Evolutionary conservation across 2,797 vertebrate genomes (phyloP).

Genomic region (Eulemur rubriventer): DNA sequence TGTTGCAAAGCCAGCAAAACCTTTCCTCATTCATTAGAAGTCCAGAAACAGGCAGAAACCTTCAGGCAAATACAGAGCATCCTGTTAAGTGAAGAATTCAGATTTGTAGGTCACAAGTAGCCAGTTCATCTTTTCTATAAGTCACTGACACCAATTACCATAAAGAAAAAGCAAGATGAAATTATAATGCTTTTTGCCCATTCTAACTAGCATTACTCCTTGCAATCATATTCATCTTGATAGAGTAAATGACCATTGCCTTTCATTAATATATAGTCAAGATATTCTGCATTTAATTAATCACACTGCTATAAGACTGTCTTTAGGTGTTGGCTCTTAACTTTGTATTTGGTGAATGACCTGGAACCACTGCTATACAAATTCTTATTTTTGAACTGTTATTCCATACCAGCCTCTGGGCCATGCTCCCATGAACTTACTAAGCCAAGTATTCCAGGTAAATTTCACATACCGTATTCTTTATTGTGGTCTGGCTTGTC

Average conservation of each 20-base stretch:
- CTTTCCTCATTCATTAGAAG: background rate
- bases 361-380: background rate
- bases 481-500: background rate
- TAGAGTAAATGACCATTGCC: background rate
- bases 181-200: background rate
- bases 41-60: background rate
- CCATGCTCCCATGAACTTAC: background rate
- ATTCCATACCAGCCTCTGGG: background rate
- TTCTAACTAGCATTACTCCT: background rate
- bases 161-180: background rate
- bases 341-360: conserved; percentile 9
- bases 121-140: background rate
- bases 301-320: background rate
- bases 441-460: background rate
- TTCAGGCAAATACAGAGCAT: background rate
- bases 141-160: background rate
- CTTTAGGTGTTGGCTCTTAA: background rate
- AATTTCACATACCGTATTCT: background rate
- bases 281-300: background rate
- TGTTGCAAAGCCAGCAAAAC: background rate
- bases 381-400: background rate
- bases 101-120: background rate
- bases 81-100: background rate
- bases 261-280: conserved; percentile 12
- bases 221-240: background rate